Evolutionary conservation across 2,888 invertebrate genomes (phyloP).

Genomic region (Drosophila cracens): DNA sequence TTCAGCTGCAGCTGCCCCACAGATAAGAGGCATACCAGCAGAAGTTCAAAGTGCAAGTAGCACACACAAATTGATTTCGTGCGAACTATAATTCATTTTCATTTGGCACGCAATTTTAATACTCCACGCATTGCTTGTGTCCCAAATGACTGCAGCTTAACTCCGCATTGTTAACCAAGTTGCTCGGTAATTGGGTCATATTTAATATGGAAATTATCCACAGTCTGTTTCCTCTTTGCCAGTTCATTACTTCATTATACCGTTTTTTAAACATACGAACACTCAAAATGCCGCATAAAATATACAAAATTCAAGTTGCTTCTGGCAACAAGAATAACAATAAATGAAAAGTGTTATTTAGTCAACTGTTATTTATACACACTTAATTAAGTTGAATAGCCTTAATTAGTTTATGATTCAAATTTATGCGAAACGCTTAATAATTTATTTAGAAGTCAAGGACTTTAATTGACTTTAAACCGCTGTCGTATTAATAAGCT

Average conservation of each 20-base stretch:
- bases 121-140: conserved; percentile 6
- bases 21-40: not conserved
- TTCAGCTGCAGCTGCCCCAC: not conserved
- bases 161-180: not conserved
- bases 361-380: conserved; percentile 1
- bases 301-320: not conserved
- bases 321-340: not conserved
- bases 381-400: conserved; percentile 4
- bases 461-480: conserved; percentile 44
- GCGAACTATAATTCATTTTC: conserved; percentile 56
- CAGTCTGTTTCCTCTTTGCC: not conserved
- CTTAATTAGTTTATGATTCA: conserved; percentile 19
- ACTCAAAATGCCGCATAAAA: not conserved
- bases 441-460: conserved; percentile 16
- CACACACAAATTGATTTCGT: conserved; percentile 68
- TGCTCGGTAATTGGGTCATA: not conserved
- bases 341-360: not conserved
- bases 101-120: conserved; percentile 41
- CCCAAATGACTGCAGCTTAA: not conserved
- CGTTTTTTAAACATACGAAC: not conserved
- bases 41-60: conserved; percentile 6
- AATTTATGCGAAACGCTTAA: conserved; percentile 18
- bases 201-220: not conserved
- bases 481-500: conserved; percentile 39
- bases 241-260: not conserved